These are phyloP conservation scores for Rhopilema esculentum DNA, from an alignment of 30 jellyfish, hydroid and myxozoan species.

Conservation along the genomic window DNA sequence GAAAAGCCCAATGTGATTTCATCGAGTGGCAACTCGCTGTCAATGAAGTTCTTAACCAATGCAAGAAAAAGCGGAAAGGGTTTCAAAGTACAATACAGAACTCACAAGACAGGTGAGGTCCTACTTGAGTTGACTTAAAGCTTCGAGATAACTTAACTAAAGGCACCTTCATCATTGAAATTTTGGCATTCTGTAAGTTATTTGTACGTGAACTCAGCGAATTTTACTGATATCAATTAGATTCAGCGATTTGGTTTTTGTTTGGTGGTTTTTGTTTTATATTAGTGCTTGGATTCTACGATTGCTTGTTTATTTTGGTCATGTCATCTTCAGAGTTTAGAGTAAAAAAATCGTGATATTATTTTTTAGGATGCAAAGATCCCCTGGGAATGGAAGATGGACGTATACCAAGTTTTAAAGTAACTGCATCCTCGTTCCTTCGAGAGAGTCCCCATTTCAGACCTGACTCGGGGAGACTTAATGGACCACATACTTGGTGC, in stretches of 20 bases:
- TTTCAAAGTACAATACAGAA: slow-evolving; percentile 66
- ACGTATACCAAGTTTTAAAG: slow-evolving; percentile 40
- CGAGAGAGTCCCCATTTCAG: slow-evolving; percentile 65
- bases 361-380: slow-evolving; percentile 75
- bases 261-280: too few species aligned
- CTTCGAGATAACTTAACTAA: too few species aligned
- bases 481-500: slow-evolving; percentile 89
- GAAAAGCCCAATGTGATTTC: slow-evolving; percentile 75
- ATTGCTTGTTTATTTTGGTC: too few species aligned
- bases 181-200: too few species aligned
- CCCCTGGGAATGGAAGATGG: slow-evolving; percentile 95
- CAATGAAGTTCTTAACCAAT: slow-evolving; percentile 71
- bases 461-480: slow-evolving; percentile 75
- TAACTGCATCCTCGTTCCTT: slow-evolving; percentile 90
- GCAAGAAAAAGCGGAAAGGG: slow-evolving; percentile 77
- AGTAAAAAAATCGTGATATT: too few species aligned
- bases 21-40: slow-evolving; percentile 63
- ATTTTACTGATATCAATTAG: too few species aligned
- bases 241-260: too few species aligned
- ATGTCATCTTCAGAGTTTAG: too few species aligned
- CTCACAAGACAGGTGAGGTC: slow-evolving; percentile 71
- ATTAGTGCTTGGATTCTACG: too few species aligned
- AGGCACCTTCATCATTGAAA: too few species aligned
- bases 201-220: too few species aligned
- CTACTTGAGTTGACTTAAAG: too few species aligned